phyloP scores from a whole-genome alignment of 2,888 invertebrate species.

The Glaucopsyche alexis region DNA sequence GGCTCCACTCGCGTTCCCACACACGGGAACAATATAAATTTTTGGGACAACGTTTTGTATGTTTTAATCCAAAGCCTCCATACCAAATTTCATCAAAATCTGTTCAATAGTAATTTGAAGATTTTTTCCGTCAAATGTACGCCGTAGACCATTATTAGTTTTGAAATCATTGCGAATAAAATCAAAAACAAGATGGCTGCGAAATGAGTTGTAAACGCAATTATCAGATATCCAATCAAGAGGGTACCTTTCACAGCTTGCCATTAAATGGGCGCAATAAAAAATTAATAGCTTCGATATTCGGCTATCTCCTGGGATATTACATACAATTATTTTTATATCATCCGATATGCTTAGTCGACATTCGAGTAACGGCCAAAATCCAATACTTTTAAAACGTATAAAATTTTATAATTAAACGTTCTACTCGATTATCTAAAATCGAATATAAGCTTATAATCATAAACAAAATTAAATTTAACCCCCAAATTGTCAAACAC shows the following conservation, averaged over 20 bases:
- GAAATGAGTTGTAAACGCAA: neutral
- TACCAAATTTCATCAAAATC: too few relatives aligned
- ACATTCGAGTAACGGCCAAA: neutral
- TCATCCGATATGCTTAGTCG: neutral
- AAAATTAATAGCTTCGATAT: slow-evolving; percentile 21
- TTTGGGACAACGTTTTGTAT: too few relatives aligned
- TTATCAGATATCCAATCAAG: slow-evolving; percentile 18
- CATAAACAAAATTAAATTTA: too few relatives aligned
- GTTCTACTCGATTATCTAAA: too few relatives aligned
- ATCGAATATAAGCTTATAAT: neutral
- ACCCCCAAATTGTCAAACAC: too few relatives aligned
- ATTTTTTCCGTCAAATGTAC: too few relatives aligned
- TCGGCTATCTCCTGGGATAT: neutral
- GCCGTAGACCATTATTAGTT: too few relatives aligned
- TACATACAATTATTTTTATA: slow-evolving; percentile 19
- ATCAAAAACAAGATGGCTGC: neutral
- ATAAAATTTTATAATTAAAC: neutral
- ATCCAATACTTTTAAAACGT: neutral
- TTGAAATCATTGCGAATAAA: neutral
- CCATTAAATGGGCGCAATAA: neutral
- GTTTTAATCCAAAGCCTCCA: too few relatives aligned
- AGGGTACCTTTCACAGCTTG: slow-evolving; percentile 9
- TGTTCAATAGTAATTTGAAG: too few relatives aligned
- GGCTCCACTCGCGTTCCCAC: too few relatives aligned
- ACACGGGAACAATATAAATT: too few relatives aligned